A percentile compares a stretch with the other conserved stretches of the same genome.
phyloP scores from a whole-genome alignment of 2,888 invertebrate species.

The Latheticus oryzae region DNA sequence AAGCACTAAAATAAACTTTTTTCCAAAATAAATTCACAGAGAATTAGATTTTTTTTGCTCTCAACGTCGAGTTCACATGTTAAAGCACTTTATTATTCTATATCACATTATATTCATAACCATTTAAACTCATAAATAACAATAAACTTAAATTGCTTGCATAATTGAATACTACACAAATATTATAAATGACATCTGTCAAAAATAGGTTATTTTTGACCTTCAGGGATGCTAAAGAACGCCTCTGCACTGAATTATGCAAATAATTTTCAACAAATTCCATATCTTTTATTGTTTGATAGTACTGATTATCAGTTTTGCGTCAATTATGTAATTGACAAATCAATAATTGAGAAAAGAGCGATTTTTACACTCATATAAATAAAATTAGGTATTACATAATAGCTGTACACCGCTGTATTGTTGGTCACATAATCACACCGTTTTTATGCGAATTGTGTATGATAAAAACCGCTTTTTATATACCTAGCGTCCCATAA shows the following conservation, averaged over 20 bases:
- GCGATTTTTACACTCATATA: too few relatives aligned
- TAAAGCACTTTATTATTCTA: constrained; percentile 9
- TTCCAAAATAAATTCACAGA: constrained; percentile 20
- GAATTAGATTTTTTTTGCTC: constrained; percentile 11
- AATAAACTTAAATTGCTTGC: constrained; percentile 49
- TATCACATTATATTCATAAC: constrained; percentile 28
- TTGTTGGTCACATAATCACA: too few relatives aligned
- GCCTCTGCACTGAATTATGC: constrained; percentile 23
- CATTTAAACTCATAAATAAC: constrained; percentile 41
- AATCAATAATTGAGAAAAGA: neutral
- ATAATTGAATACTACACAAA: constrained; percentile 48
- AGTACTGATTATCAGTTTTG: too few relatives aligned
- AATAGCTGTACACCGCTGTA: too few relatives aligned
- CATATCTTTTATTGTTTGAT: constrained; percentile 1
- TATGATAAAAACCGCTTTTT: too few relatives aligned
- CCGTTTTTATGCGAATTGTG: too few relatives aligned
- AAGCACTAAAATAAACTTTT: constrained; percentile 41
- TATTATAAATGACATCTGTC: constrained; percentile 45
- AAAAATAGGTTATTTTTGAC: constrained; percentile 38
- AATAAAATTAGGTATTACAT: too few relatives aligned
- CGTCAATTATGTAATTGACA: neutral
- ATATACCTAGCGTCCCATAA: too few relatives aligned
- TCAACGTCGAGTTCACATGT: constrained; percentile 14
- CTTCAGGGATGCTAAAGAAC: constrained; percentile 26
- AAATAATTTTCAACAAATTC: constrained; percentile 13